Evolutionary conservation across 2,888 invertebrate genomes (phyloP).

Genomic region (Phorcus lineatus): DNA sequence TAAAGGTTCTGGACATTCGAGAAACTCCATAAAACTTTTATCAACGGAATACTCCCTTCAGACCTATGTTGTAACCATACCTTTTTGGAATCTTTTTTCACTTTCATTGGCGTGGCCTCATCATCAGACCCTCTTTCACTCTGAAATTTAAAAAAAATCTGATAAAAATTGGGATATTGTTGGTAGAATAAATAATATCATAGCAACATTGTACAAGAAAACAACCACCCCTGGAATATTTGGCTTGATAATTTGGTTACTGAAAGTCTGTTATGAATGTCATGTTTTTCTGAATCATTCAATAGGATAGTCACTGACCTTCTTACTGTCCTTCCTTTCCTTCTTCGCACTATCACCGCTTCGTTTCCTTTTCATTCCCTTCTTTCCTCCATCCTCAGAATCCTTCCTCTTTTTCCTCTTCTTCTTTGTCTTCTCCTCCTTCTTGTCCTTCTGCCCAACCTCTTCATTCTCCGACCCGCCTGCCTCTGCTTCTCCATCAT

Average conservation of each 20-base stretch:
- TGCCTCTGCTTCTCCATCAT: conserved; percentile 8
- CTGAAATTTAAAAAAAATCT: neutral
- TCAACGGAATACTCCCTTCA: too few relatives aligned
- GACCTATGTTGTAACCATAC: too few relatives aligned
- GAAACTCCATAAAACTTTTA: too few relatives aligned
- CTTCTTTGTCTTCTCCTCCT: conserved; percentile 21
- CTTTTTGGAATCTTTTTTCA: neutral
- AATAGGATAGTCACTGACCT: neutral
- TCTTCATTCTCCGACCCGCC: conserved; percentile 9
- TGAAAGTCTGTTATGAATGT: too few relatives aligned
- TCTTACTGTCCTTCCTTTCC: neutral
- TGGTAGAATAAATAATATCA: too few relatives aligned
- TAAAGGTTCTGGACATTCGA: too few relatives aligned
- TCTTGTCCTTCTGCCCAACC: conserved; percentile 28
- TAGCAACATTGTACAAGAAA: too few relatives aligned
- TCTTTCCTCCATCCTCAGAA: neutral
- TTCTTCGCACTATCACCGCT: neutral
- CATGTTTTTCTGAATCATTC: too few relatives aligned
- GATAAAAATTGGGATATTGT: too few relatives aligned
- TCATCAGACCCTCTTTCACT: conserved; percentile 16
- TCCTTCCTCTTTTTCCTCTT: conserved; percentile 26
- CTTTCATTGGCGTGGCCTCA: neutral
- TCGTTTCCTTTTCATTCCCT: neutral
- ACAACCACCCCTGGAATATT: too few relatives aligned
- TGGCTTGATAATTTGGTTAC: too few relatives aligned